These are phyloP conservation scores for Sander vitreus DNA, from an alignment of 2,113 vertebrate species.

Conservation along the genomic window DNA sequence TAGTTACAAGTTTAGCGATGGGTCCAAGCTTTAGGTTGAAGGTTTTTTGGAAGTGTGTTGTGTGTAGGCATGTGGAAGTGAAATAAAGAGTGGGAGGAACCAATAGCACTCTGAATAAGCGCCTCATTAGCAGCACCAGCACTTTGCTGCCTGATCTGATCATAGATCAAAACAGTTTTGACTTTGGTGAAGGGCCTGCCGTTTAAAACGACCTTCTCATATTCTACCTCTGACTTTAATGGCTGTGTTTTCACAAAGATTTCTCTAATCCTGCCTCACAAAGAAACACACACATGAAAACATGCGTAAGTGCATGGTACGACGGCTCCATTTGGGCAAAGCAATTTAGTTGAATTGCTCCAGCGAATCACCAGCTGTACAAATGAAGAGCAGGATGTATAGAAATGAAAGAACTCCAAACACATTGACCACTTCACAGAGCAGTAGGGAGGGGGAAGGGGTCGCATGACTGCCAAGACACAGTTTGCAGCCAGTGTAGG, in stretches of 20 bases:
- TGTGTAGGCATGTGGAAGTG: background rate
- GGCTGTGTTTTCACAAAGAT: slow-evolving; percentile 37
- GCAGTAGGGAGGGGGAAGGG: slow-evolving; percentile 4
- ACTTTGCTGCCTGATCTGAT: slow-evolving; percentile 39
- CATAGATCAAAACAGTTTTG: slow-evolving; percentile 35
- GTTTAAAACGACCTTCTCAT: background rate
- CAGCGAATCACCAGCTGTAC: slow-evolving; percentile 57
- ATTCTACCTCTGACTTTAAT: slow-evolving; percentile 29
- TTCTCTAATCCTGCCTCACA: slow-evolving; percentile 6
- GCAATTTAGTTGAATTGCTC: slow-evolving; percentile 58
- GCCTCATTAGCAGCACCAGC: slow-evolving; percentile 19
- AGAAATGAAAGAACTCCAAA: slow-evolving; percentile 29
- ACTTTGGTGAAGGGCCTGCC: slow-evolving; percentile 15
- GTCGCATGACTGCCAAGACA: background rate
- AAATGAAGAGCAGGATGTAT: slow-evolving; percentile 66
- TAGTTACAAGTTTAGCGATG: background rate
- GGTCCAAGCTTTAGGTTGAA: background rate
- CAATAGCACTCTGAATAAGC: slow-evolving; percentile 2
- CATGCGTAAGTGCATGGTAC: background rate
- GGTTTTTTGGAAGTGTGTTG: background rate
- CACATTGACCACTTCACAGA: slow-evolving; percentile 40
- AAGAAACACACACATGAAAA: slow-evolving; percentile 2
- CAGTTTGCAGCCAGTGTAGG: slow-evolving; percentile 11
- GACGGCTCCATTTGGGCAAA: slow-evolving; percentile 32
- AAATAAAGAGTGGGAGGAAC: background rate